Percentiles rank a stretch among this genome's conserved stretches.
These are phyloP conservation scores for Halichondria panicea DNA, from an alignment of 37 sponge, comb jelly and placozoan species.

Conservation along the genomic window DNA sequence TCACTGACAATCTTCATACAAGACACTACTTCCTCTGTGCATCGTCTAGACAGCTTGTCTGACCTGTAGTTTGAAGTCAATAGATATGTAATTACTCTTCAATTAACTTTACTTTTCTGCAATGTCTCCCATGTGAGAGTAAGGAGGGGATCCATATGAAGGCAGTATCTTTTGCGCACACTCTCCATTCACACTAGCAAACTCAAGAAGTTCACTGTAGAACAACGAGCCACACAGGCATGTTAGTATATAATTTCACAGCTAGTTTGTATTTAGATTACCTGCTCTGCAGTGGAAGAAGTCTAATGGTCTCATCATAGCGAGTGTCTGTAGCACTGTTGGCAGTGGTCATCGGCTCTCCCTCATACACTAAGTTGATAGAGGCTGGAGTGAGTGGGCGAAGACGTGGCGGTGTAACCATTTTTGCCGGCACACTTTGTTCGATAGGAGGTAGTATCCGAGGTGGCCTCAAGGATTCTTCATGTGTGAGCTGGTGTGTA, in stretches of 20 bases:
- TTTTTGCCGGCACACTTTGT: no score
- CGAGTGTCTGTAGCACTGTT: no score
- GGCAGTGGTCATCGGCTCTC: no score
- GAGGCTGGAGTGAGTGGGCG: no score
- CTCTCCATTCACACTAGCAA: not conserved
- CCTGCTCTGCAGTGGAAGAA: no score
- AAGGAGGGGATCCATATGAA: not conserved
- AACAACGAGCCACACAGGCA: no score
- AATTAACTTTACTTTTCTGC: not conserved
- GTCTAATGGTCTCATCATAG: not conserved
- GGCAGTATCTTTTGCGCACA: not conserved
- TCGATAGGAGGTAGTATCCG: no score
- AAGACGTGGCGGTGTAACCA: no score
- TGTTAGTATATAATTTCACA: no score
- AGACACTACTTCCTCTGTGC: slow-evolving; percentile 39
- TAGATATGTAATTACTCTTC: not conserved
- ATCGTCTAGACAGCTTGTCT: slow-evolving; percentile 8
- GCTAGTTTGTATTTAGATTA: no score
- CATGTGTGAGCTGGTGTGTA: not conserved
- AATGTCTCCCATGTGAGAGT: not conserved
- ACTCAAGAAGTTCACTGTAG: slow-evolving; percentile 1
- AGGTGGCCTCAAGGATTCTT: no score
- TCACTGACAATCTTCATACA: slow-evolving; percentile 21
- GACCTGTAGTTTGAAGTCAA: slow-evolving; percentile 10
- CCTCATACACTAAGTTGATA: no score